A percentile compares a stretch with the other conserved stretches of the same genome.
These are phyloP conservation scores for Chiroxiphia lanceolata DNA, from an alignment of 2,797 vertebrate species.

Conservation along the genomic window DNA sequence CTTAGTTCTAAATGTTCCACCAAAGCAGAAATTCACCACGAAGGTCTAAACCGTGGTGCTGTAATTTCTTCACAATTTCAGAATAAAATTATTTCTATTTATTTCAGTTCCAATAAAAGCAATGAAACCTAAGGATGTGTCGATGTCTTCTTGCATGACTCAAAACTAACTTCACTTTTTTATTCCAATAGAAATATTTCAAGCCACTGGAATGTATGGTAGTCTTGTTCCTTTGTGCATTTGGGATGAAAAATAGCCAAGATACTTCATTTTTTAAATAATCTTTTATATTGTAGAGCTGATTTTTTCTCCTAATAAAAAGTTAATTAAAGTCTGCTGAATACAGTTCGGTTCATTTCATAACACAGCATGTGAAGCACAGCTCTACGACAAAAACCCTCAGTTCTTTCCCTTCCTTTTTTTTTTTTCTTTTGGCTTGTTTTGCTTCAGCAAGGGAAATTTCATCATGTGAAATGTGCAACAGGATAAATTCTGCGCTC, in stretches of 20 bases:
- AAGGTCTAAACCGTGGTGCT: background rate
- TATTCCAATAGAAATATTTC: slow-evolving; percentile 42
- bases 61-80: background rate
- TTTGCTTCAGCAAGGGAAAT: slow-evolving; percentile 10
- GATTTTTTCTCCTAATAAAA: background rate
- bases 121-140: background rate
- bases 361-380: background rate
- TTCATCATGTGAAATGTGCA: background rate
- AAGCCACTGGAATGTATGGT: slow-evolving; percentile 51
- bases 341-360: slow-evolving; percentile 6
- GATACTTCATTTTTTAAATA: slow-evolving; percentile 47
- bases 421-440: background rate
- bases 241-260: slow-evolving; percentile 57
- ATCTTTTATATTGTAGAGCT: background rate
- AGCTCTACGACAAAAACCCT: background rate
- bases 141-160: background rate
- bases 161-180: background rate
- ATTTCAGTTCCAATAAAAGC: background rate
- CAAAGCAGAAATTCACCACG: background rate
- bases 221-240: slow-evolving; percentile 22
- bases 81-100: background rate
- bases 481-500: background rate
- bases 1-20: background rate
- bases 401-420: background rate
- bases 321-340: slow-evolving; percentile 34